These are phyloP conservation scores for Aspidiotus rigidus DNA, from an alignment of 2,888 invertebrate genomes.

Conservation along the genomic window DNA sequence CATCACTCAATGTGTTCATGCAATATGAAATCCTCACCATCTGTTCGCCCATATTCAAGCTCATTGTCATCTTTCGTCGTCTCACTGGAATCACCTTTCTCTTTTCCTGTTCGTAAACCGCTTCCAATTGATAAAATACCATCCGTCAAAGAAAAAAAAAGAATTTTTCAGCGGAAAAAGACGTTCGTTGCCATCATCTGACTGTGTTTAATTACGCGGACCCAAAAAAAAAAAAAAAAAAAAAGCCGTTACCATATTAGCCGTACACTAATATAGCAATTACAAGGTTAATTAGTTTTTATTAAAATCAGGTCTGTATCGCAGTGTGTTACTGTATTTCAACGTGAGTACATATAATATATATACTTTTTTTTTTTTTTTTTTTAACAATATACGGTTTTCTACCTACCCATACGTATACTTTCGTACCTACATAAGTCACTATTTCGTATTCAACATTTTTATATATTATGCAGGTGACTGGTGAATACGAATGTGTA, in stretches of 20 bases:
- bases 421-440: not conserved
- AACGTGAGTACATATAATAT: not conserved
- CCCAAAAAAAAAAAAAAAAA: not conserved
- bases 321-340: not conserved
- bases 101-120: too few species aligned
- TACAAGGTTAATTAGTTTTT: slow-evolving; percentile 10
- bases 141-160: too few species aligned
- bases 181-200: too few species aligned
- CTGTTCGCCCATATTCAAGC: too few species aligned
- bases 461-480: not conserved
- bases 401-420: not conserved
- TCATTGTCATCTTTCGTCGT: too few species aligned
- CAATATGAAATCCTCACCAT: too few species aligned
- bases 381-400: too few species aligned
- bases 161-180: too few species aligned
- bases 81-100: too few species aligned
- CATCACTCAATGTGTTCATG: too few species aligned
- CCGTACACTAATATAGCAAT: not conserved
- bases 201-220: not conserved
- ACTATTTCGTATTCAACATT: not conserved
- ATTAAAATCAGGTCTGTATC: slow-evolving; percentile 9
- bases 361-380: too few species aligned
- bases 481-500: not conserved
- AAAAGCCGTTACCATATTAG: slow-evolving; percentile 1
- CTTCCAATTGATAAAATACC: too few species aligned